These are phyloP conservation scores for Morpho helenor DNA, from an alignment of 2,888 invertebrate species.

Conservation along the genomic window DNA sequence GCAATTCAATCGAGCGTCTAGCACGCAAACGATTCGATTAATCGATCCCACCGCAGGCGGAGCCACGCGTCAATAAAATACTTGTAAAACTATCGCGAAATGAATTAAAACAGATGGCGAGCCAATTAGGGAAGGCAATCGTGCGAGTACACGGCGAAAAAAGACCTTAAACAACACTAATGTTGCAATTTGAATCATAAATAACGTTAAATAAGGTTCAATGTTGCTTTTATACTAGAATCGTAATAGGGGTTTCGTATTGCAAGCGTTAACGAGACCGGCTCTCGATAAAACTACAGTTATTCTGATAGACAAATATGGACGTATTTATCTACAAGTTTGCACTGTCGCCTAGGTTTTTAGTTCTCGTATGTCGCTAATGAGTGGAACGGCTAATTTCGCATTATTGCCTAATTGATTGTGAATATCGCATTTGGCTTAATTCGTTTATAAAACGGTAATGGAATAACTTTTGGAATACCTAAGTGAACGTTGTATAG, in stretches of 20 bases:
- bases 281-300: conserved; percentile 66
- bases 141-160: conserved; percentile 72
- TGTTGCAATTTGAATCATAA: conserved; percentile 25
- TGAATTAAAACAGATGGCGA: conserved; percentile 77
- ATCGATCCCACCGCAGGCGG: conserved; percentile 56
- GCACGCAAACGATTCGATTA: conserved; percentile 76
- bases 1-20: conserved; percentile 56
- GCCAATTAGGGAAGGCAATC: conserved; percentile 78
- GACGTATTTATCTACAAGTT: conserved; percentile 72
- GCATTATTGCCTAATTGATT: conserved; percentile 1
- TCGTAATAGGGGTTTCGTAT: conserved; percentile 68
- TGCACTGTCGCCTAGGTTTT: conserved; percentile 40
- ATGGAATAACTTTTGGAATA: no score
- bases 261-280: conserved; percentile 72
- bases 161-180: conserved; percentile 48
- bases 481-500: no score
- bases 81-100: conserved; percentile 69
- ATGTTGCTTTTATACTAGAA: conserved; percentile 31
- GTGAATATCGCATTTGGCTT: background rate
- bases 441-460: background rate
- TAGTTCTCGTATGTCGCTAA: conserved; percentile 5
- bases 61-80: conserved; percentile 77
- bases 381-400: conserved; percentile 7
- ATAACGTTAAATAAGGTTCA: conserved; percentile 39
- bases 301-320: conserved; percentile 76